Conservation (phyloP, 2,113 vertebrate species). For the Sapayoa aenigma region DNA sequence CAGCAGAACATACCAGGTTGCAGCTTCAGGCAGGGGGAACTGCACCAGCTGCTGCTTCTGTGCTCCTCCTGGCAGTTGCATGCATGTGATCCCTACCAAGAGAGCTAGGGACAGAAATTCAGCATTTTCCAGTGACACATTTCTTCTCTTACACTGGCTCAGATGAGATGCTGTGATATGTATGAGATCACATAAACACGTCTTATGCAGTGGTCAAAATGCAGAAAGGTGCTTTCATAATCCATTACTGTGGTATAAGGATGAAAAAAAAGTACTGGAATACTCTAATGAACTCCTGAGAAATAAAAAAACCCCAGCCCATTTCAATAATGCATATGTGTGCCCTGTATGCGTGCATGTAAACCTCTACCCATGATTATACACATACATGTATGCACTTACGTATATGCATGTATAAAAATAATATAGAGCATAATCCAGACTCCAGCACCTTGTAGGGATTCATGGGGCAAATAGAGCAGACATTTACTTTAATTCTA, state of each 20-base stretch:
- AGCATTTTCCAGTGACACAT: not conserved
- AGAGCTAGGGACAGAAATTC: not conserved
- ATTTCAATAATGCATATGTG: not conserved
- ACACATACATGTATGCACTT: accelerated
- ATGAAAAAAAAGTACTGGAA: not conserved
- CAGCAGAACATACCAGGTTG: not conserved
- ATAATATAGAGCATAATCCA: not conserved
- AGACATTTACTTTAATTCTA: not conserved
- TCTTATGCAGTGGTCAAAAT: not conserved
- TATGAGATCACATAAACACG: not conserved
- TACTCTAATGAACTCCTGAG: not conserved
- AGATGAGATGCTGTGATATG: not conserved
- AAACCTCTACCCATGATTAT: not conserved
- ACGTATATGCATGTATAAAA: not conserved
- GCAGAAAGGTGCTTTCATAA: not conserved
- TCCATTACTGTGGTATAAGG: not conserved
- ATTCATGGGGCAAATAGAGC: not conserved
- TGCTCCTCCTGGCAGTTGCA: not conserved
- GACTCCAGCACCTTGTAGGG: not conserved
- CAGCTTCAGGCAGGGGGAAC: not conserved
- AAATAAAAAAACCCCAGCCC: not conserved
- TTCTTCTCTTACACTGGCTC: not conserved
- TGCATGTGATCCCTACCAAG: not conserved
- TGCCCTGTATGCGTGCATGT: not conserved
- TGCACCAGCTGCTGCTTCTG: not conserved